Percentiles rank a stretch among this genome's conserved stretches.
These are phyloP conservation scores for Epirrhoe alternata DNA, from an alignment of 2,888 invertebrate species.

Conservation along the genomic window DNA sequence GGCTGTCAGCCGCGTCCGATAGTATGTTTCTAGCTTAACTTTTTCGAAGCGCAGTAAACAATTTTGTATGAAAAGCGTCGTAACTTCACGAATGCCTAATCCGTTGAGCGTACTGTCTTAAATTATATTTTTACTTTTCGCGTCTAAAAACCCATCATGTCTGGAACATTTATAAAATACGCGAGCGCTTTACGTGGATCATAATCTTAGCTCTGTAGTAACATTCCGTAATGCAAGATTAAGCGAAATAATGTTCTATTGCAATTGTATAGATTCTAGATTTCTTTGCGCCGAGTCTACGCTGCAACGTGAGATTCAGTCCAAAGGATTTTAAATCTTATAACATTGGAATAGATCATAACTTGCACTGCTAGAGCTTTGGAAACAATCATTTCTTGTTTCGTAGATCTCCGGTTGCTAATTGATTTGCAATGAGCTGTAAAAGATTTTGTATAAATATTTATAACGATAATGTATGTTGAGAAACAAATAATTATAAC, in stretches of 20 bases:
- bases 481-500: slow-evolving; percentile 80
- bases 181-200: slow-evolving; percentile 9
- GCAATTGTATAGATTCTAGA: slow-evolving; percentile 13
- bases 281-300: background rate
- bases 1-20: no score
- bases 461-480: slow-evolving; percentile 82
- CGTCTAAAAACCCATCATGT: background rate
- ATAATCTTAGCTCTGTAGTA: slow-evolving; percentile 6
- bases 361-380: slow-evolving; percentile 9
- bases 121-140: background rate
- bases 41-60: no score
- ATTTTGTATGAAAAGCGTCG: no score
- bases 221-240: slow-evolving; percentile 13
- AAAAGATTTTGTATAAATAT: slow-evolving; percentile 82
- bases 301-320: slow-evolving; percentile 3
- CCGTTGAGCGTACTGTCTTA: background rate
- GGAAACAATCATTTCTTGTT: slow-evolving; percentile 10
- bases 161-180: background rate
- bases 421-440: slow-evolving; percentile 70
- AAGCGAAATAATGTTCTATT: slow-evolving; percentile 11
- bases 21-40: no score
- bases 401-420: slow-evolving; percentile 42
- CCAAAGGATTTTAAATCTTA: slow-evolving; percentile 16
- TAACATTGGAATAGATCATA: slow-evolving; percentile 14
- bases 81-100: no score